Conservation (phyloP, 1,140 invertebrate species). For the Odontomachus brunneus region DNA sequence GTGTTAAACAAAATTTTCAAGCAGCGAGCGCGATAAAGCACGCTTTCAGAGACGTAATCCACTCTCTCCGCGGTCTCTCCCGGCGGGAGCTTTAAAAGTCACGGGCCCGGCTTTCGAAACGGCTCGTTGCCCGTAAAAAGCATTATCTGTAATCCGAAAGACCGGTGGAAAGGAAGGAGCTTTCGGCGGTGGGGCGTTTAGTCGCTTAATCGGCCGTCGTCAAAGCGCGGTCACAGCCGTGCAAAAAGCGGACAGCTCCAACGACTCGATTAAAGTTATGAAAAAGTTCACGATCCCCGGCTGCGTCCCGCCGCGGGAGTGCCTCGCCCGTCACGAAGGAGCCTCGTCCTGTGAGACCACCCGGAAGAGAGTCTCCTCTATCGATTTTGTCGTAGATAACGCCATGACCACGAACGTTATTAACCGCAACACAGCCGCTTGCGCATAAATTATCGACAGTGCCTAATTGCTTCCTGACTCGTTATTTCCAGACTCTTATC, state of each 20-base stretch:
- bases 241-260: constrained; percentile 21
- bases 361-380: neutral
- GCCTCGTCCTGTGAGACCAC: neutral
- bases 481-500: neutral
- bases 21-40: constrained; percentile 14
- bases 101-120: constrained; percentile 20
- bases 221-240: constrained; percentile 20
- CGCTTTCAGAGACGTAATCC: constrained; percentile 34
- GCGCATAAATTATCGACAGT: neutral
- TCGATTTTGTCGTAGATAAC: constrained; percentile 1
- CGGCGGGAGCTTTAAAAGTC: constrained; percentile 42
- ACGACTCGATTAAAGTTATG: constrained; percentile 70
- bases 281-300: constrained; percentile 62
- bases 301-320: neutral
- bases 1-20: constrained; percentile 24
- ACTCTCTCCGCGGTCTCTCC: constrained; percentile 11
- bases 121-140: constrained; percentile 61
- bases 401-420: too few relatives aligned
- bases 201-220: constrained; percentile 56
- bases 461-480: neutral
- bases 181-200: constrained; percentile 38
- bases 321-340: neutral
- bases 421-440: neutral
- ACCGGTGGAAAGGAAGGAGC: neutral
- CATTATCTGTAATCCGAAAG: constrained; percentile 44